Evolutionary conservation across 2,113 vertebrate genomes (phyloP), one percentile per base, ranked within the genome.

Genomic region (Oryzias woworae): DNA sequence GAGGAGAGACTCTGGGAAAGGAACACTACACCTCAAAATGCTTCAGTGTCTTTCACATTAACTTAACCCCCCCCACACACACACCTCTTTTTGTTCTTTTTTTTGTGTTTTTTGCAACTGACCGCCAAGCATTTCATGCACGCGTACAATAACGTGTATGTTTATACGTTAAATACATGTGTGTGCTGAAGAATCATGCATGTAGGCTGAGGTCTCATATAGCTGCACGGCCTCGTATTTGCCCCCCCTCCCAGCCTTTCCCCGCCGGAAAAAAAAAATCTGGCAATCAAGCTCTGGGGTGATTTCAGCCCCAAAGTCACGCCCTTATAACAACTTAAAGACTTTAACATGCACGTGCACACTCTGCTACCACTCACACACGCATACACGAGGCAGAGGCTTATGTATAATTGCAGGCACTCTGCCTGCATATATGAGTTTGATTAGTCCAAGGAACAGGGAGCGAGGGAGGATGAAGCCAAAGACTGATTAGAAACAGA

Each of bases 341-440:
- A 70, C 53, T 64, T 51, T 66, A 43, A 55, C 62, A 18, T 44
- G 58, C 68, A 77, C 49, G 75, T 51, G 57, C 55, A 56, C 76
- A 66, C 51, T 48, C 47, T 66, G 67, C 8, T 36, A 36, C 31
- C 31, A 8, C 26, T 4, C 26, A 28, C 26, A 28, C 26, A 28
- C 8, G 8, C 31, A 36, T 69, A 44, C 83, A 77, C 69, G 67
- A 77, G 70, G 80, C 81, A 75, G 72, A 53, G 75, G 77, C 80
- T 90, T 86, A 87, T 80, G 79, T 85, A 78, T 90, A 86, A 88
- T 88, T 89, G 84, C 81, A 71, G 85, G 85, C 84, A 85, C 85
- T 85, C 80, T 86, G 86, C 85, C 85, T 85, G 87, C 87, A 86
- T 90, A 87, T 87, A 86, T 87, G 85, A 90, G 84, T 84, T 87